These are phyloP conservation scores for Periphyllus acericola DNA, from an alignment of 2,888 invertebrate species.

Conservation along the genomic window DNA sequence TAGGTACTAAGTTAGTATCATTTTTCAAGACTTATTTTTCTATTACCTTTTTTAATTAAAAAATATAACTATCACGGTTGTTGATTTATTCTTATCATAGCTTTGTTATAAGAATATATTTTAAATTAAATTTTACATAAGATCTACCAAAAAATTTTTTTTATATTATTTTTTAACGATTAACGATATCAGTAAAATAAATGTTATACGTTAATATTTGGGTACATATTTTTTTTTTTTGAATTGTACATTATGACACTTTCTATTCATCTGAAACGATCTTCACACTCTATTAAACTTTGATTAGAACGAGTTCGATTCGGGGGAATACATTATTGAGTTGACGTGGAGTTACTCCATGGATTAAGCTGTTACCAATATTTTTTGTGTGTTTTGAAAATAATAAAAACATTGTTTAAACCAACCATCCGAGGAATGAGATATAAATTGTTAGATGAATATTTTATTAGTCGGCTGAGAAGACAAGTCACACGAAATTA, in stretches of 20 bases:
- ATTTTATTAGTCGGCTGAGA: conserved; percentile 27
- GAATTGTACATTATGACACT: not conserved
- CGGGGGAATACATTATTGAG: not conserved
- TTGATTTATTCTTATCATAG: too few species aligned
- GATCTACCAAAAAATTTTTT: too few species aligned
- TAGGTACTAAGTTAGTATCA: too few species aligned
- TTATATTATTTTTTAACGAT: too few species aligned
- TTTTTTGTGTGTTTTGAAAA: not conserved
- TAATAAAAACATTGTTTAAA: not conserved
- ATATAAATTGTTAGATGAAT: conserved; percentile 19
- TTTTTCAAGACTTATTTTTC: too few species aligned
- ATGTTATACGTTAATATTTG: too few species aligned
- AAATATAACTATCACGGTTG: too few species aligned
- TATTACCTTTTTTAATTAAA: too few species aligned
- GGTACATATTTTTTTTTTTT: too few species aligned
- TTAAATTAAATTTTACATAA: too few species aligned
- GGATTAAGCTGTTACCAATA: not conserved
- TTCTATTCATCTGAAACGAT: not conserved
- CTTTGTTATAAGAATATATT: too few species aligned
- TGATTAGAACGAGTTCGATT: not conserved
- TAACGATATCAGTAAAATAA: too few species aligned
- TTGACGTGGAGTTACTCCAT: not conserved
- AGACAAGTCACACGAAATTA: not conserved
- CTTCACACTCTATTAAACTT: conserved; percentile 17
- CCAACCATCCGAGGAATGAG: not conserved